These are phyloP conservation scores for Lanistes nyassanus DNA, from an alignment of 1,140 invertebrate genomes.

Conservation along the genomic window DNA sequence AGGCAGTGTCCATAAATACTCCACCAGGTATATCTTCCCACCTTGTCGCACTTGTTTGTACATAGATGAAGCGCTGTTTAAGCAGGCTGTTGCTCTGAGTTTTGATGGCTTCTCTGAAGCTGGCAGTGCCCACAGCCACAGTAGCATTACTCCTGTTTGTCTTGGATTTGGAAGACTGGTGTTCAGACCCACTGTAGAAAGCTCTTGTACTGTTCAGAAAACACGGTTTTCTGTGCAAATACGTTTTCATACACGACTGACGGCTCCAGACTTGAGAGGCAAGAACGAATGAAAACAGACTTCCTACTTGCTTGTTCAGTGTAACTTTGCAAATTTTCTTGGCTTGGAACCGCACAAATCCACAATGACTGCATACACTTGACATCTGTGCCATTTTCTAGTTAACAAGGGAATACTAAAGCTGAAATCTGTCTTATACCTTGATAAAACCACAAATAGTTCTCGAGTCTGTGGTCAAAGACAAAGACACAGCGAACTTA, in stretches of 20 bases:
- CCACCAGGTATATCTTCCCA: constrained; percentile 38
- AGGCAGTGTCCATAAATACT: constrained; percentile 37
- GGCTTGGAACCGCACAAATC: too few species aligned
- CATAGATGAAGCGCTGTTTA: constrained; percentile 16
- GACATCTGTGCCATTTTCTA: too few species aligned
- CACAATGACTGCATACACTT: too few species aligned
- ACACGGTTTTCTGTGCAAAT: background rate
- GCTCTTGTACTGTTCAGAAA: background rate
- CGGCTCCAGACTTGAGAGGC: too few species aligned
- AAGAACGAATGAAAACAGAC: too few species aligned
- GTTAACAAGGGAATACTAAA: too few species aligned
- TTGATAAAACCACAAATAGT: too few species aligned
- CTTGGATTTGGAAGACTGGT: background rate
- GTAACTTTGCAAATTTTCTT: too few species aligned
- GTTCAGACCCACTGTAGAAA: background rate
- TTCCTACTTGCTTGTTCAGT: too few species aligned
- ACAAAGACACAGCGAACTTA: too few species aligned
- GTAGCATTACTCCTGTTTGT: background rate
- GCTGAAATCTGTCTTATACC: too few species aligned
- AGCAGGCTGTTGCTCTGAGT: background rate
- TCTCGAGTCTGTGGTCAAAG: too few species aligned
- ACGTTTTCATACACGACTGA: background rate
- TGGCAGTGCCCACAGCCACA: background rate
- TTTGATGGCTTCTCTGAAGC: background rate
- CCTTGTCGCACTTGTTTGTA: constrained; percentile 20